Base-by-base conservation (phyloP, 2,797 vertebrate species). In the Cichlasoma orientale region DNA sequence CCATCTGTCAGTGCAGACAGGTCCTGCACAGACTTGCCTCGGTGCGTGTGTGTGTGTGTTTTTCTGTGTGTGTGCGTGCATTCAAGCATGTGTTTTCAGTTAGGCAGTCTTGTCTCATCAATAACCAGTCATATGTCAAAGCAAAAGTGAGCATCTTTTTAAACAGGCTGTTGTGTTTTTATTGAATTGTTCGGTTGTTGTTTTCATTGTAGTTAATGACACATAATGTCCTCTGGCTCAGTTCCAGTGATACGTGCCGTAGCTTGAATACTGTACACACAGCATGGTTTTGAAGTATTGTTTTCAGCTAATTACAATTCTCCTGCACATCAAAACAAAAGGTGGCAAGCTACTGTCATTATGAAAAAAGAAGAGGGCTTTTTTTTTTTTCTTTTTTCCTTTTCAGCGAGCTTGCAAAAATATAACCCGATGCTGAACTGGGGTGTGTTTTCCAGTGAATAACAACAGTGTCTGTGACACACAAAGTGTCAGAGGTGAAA, bases 401-500 rank as follows among this genome's bases (percentile, higher is more conserved):
- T 33, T 36, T 82, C 77, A 53, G 41, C 74, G 78, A 68, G 55
- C 72, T 80, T 80, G 73, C 66, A 85, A 69, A 86, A 91, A 87
- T 75, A 84, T 80, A 86, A 87, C 87, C 86, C 16, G 1, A 7
- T 13, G 50, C 68, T 89, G 89, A 91, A 89, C 89, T 78, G 78
- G 88, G 74, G 76, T 83, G 86, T 90, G 82, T 92, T 93, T 92
- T 93, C 90, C 90, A 92, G 52, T 44, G 3, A 82, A 2, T 69
- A 66, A 86, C 83, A 89, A 90, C 89, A 90, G 38, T 36, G 69
- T 58, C 56, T 80, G 82, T 84, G 80, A 87, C 84, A 89, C 83
- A 77, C 77, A 41, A 74, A 38, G 82, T 90, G 91, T 93, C 91
- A 92, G 76, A 90, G 89, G 91, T 93, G 89, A 90, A 76, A 79